Evolutionary conservation across 2,888 invertebrate genomes (phyloP), one percentile per base, ranked within the genome.

Genomic region (Lasius platythorax): DNA sequence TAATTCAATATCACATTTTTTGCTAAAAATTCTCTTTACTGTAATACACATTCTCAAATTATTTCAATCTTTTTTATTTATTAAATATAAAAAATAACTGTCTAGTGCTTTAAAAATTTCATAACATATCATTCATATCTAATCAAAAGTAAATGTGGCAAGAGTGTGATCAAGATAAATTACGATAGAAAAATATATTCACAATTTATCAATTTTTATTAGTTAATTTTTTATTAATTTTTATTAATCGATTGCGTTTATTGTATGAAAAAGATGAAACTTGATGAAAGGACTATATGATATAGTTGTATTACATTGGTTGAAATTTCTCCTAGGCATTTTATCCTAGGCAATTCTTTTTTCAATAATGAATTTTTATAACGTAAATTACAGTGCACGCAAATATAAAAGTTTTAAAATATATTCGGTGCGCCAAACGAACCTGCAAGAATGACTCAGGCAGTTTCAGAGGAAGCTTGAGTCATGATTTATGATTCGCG

Each of bases 401-500:
- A 23, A 43, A 56, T 40, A 53, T 28, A 53, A 78, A 40, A 40
- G 28, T 43, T 15, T 28, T 43, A 18, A 46, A 68, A 46, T 28
- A 46, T 28, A 58, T 23, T 58, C 30, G 15, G 2, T 33, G 43
- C 43, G 58, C 30, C 70, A 28, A 53, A 37, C 11, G 37, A 74
- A 82, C 50, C 63, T 75, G 33, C 67, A 61, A 40, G 63, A 40
- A 50, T 76, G 85, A 82, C 43, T 76, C 82, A 70, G 23, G 15
- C 28, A 30, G 50, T 67, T 85, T 82, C 70, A 64, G 37, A 76
- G 37, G 70, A 76, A 83, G 46, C 46, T 64, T 78, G 85, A 85
- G n/a, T 83, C 83, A 83, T 74, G 82, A 82, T 82, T 75, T 78
- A 64, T 76, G 78, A 75, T 40, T 23, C 2, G n/a, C 50, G 50